Evolutionary conservation across 1,140 invertebrate species (phyloP), one percentile per base, ranked within the genome.

Genomic region (Nylanderia fulva): DNA sequence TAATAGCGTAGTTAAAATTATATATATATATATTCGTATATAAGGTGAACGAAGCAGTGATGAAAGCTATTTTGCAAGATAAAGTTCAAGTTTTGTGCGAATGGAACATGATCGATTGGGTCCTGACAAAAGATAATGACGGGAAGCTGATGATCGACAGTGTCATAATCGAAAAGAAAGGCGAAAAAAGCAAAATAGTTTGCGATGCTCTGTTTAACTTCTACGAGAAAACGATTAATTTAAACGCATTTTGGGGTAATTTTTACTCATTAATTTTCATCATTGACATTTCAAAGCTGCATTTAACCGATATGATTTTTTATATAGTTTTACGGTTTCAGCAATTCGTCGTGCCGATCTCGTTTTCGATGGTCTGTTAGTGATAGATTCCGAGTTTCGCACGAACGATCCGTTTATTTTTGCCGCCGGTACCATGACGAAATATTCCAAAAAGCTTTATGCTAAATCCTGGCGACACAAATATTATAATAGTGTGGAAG

Each of bases 401-500:
- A 98, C 97, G 0, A 97, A 97, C 92, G 97, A 98, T 91, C 95
- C 95, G 0, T 93, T 93, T 61, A 96, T 98, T 61, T 96, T 95
- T 84, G 97, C 96, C 1, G 97, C 97, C 33, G 97, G 97, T 0
- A 95, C 96, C 0, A 91, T 97, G 56, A 97, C 96, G 1, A 95
- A 95, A 64, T 97, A 97, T 88, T 95, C 96, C 1, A 95, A 95
- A 27, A 95, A 94, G 54, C 95, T 95, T 88, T 93, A 95, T 66
- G 95, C 95, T 0, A 91, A 95, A 0, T 85, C 92, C 36, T 91
- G 93, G 60, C 85, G 93, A 13, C 96, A 96, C 80, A 87, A 92
- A 7, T 93, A 96, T 80, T 96, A 95, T 86, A 95, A 94, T 88
- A 94, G 95, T 0, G 90, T 95, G 9, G 96, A 96, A 87, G 91